Conservation (phyloP, 2,888 invertebrate species). For the Chaetoderma sp. region DNA sequence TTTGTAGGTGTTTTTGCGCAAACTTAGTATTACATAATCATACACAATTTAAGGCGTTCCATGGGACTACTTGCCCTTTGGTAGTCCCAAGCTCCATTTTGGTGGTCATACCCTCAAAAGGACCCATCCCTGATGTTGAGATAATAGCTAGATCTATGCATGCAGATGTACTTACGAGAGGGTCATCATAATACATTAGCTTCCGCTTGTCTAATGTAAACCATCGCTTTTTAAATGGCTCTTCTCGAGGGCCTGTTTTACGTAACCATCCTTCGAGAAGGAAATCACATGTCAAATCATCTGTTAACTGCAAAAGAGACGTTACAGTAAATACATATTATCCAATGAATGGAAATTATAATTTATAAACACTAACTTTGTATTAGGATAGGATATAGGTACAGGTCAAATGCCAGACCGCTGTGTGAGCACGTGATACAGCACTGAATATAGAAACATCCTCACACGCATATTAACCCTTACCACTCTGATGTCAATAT, state of each 20-base stretch:
- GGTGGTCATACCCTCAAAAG: no score
- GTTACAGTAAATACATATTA: constrained; percentile 4
- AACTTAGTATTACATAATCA: no score
- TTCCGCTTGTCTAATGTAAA: constrained; percentile 89
- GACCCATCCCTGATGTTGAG: no score
- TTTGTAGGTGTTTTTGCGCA: no score
- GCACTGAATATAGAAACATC: no score
- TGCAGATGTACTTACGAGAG: constrained; percentile 76
- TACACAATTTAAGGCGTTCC: no score
- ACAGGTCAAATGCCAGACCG: not conserved
- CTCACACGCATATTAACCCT: no score
- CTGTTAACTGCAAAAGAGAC: constrained; percentile 72
- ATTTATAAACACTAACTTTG: not conserved
- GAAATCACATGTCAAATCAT: constrained; percentile 84
- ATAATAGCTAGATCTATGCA: no score
- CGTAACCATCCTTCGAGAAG: constrained; percentile 87
- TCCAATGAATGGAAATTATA: not conserved
- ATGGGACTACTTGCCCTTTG: no score
- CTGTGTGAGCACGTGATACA: not conserved
- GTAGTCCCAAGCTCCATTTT: no score
- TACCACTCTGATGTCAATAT: no score
- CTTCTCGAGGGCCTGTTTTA: constrained; percentile 89
- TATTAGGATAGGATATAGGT: no score
- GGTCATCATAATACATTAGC: constrained; percentile 92
- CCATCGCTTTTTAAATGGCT: constrained; percentile 88